Conservation (phyloP, 2,888 invertebrate species). For the Hypomecis atomaria region DNA sequence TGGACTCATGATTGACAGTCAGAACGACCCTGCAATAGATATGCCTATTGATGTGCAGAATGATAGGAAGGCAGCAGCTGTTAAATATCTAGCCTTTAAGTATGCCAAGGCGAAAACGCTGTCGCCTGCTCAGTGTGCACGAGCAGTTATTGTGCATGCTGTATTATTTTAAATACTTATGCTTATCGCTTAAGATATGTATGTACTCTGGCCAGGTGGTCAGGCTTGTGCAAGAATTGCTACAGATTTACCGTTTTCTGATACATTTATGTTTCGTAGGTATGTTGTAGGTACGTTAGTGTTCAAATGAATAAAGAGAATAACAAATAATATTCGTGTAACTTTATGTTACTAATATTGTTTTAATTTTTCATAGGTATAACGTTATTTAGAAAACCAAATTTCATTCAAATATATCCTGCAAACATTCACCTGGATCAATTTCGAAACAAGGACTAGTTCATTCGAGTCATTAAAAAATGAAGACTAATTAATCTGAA, state of each 20-base stretch:
- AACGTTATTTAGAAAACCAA: too few relatives aligned
- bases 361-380: too few relatives aligned
- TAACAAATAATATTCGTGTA: too few relatives aligned
- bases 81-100: slow-evolving; percentile 51
- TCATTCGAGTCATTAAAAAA: too few relatives aligned
- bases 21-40: slow-evolving; percentile 25
- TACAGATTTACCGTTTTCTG: neutral
- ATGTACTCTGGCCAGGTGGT: slow-evolving; percentile 7
- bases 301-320: too few relatives aligned
- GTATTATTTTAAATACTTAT: slow-evolving; percentile 11
- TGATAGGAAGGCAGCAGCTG: slow-evolving; percentile 53
- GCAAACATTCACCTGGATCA: too few relatives aligned
- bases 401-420: too few relatives aligned
- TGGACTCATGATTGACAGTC: slow-evolving; percentile 3
- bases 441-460: too few relatives aligned
- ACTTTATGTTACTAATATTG: too few relatives aligned
- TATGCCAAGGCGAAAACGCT: slow-evolving; percentile 58
- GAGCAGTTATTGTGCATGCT: slow-evolving; percentile 13
- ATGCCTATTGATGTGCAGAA: slow-evolving; percentile 23
- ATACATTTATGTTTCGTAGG: neutral
- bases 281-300: neutral
- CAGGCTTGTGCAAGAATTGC: slow-evolving; percentile 7
- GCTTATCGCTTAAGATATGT: slow-evolving; percentile 5
- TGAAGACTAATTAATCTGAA: too few relatives aligned
- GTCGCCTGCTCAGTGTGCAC: slow-evolving; percentile 45